Percentiles rank a stretch among this genome's conserved stretches.
These are phyloP conservation scores for Metellina segmentata DNA, from an alignment of 2,888 invertebrate genomes.

Conservation along the genomic window DNA sequence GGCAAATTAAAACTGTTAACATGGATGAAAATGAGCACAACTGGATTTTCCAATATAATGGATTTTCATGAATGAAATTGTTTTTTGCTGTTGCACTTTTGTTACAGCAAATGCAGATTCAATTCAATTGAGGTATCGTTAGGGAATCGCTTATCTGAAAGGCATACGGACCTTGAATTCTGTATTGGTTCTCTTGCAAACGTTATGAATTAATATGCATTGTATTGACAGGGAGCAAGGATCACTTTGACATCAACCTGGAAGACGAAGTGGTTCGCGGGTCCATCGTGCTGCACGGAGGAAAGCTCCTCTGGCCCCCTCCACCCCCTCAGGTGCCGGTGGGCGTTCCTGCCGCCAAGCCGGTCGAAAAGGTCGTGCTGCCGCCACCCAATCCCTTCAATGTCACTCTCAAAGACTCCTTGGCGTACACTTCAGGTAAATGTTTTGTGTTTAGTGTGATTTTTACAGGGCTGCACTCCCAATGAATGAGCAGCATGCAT, in stretches of 20 bases:
- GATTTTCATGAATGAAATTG: no score
- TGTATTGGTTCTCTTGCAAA: no score
- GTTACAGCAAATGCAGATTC: no score
- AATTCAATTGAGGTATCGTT: no score
- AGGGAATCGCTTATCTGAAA: no score
- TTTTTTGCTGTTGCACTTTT: no score
- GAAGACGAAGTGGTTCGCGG: conserved; percentile 93
- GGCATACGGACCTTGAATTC: no score
- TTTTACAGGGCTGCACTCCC: neutral
- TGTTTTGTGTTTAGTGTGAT: conserved; percentile 69
- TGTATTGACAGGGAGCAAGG: conserved; percentile 85
- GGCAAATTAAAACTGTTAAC: no score
- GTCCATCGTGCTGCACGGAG: conserved; percentile 88
- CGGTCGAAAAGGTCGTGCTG: conserved; percentile 81
- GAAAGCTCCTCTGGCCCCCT: conserved; percentile 89
- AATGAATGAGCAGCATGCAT: neutral
- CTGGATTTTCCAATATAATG: no score
- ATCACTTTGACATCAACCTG: conserved; percentile 89
- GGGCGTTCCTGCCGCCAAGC: conserved; percentile 81
- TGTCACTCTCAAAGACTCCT: conserved; percentile 86
- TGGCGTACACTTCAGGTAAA: conserved; percentile 86
- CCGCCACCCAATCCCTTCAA: conserved; percentile 86
- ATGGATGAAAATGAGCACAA: no score
- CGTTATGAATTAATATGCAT: no score
- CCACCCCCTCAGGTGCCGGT: conserved; percentile 85